Conservation (phyloP, 2,888 invertebrate species). For the Marronus borbonicus region DNA sequence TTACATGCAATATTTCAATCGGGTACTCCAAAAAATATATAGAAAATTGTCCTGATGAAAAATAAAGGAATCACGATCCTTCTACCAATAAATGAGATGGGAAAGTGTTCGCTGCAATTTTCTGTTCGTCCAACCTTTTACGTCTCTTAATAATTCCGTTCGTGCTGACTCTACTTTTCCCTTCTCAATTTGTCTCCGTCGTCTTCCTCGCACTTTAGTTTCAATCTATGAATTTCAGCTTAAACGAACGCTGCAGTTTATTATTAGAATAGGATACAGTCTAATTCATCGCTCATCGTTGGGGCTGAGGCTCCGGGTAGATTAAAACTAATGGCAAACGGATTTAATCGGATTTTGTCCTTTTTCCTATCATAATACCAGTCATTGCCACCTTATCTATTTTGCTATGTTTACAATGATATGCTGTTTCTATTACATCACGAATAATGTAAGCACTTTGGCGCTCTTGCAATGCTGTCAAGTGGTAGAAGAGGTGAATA, state of each 20-base stretch:
- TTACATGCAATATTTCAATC: too few relatives aligned
- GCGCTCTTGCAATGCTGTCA: too few relatives aligned
- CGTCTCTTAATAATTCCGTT: conserved; percentile 19
- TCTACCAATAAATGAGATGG: not conserved
- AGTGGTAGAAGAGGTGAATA: too few relatives aligned
- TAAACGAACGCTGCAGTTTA: conserved; percentile 34
- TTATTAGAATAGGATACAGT: conserved; percentile 9
- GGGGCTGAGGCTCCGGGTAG: not conserved
- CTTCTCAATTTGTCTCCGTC: not conserved
- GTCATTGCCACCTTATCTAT: not conserved
- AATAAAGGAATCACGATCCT: too few relatives aligned
- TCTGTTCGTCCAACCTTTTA: not conserved
- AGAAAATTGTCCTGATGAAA: too few relatives aligned
- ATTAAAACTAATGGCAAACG: conserved; percentile 31
- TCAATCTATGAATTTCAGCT: conserved; percentile 47
- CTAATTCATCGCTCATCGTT: not conserved
- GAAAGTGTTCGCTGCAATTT: conserved; percentile 31
- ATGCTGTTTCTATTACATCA: too few relatives aligned
- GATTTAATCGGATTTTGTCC: conserved; percentile 17
- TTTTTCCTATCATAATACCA: not conserved
- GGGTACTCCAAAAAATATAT: too few relatives aligned
- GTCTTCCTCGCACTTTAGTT: conserved; percentile 26
- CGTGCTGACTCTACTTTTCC: conserved; percentile 1
- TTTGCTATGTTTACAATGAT: too few relatives aligned
- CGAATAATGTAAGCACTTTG: too few relatives aligned